Evolutionary conservation across 1,140 invertebrate genomes (phyloP).

Genomic region (Drosophila dunni): DNA sequence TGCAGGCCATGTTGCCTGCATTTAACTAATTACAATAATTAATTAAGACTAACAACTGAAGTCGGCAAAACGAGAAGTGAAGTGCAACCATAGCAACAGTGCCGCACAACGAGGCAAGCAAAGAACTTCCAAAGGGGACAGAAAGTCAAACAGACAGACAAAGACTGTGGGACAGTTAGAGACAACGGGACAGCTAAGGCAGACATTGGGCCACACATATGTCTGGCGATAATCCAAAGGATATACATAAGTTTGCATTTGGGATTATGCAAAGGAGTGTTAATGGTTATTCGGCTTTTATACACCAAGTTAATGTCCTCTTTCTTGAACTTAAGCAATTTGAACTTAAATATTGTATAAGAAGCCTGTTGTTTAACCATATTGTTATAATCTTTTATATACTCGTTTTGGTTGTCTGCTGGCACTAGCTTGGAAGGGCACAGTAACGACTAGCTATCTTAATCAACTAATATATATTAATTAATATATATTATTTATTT

Average conservation of each 20-base stretch:
- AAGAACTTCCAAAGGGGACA: conserved; percentile 9
- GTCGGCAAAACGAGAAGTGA: conserved; percentile 35
- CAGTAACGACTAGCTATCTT: no score
- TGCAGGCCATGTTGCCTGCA: conserved; percentile 48
- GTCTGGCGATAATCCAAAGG: conserved; percentile 34
- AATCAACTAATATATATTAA: no score
- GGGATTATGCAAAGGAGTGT: conserved; percentile 29
- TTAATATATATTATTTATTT: no score
- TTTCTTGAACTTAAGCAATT: conserved; percentile 10
- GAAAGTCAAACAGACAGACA: no score
- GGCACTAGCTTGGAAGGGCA: no score
- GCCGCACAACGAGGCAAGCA: conserved; percentile 36
- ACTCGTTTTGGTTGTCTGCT: no score
- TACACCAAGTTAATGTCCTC: conserved; percentile 4
- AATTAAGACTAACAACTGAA: conserved; percentile 75
- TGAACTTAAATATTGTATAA: no score
- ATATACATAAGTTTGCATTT: conserved; percentile 35
- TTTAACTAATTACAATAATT: conserved; percentile 79
- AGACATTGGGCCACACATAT: neutral
- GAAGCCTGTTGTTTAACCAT: neutral
- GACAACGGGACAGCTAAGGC: neutral
- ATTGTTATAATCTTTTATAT: no score
- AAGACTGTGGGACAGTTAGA: no score
- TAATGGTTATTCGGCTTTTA: conserved; percentile 19
- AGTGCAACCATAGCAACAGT: conserved; percentile 50